Percentiles rank a stretch among this genome's conserved stretches.
These are phyloP conservation scores for Aquatica leii DNA, from an alignment of 2,888 invertebrate species.

Conservation along the genomic window DNA sequence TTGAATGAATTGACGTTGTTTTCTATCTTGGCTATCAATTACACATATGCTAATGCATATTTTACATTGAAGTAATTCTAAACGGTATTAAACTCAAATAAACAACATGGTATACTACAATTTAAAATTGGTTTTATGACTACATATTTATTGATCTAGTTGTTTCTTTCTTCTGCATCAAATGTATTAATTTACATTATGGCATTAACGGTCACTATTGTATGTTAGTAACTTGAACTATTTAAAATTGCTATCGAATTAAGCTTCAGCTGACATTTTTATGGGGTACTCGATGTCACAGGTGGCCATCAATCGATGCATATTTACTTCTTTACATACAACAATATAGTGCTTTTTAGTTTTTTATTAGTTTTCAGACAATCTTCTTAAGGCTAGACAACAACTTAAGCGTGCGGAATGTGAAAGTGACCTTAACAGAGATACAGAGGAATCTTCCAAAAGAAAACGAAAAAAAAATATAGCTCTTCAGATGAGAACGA, in stretches of 20 bases:
- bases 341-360: background rate
- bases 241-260: background rate
- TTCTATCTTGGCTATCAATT: background rate
- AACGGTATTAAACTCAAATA: background rate
- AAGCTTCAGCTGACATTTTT: background rate
- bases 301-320: no score
- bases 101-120: background rate
- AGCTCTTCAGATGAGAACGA: no score
- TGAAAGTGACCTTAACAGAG: background rate
- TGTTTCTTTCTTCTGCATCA: background rate
- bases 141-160: background rate
- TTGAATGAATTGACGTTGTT: no score
- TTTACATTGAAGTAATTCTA: no score
- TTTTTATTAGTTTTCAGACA: background rate
- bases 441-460: background rate
- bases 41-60: background rate
- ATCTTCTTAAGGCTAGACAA: conserved; percentile 4
- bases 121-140: background rate
- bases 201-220: background rate
- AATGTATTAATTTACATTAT: background rate
- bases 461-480: conserved; percentile 5
- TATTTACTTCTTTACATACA: no score
- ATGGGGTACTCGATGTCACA: no score
- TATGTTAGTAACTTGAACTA: background rate
- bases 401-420: background rate